A percentile compares a stretch with the other conserved stretches of the same genome.
Evolutionary conservation across 2,797 vertebrate genomes (phyloP).

Genomic region (Myotis vivesi): DNA sequence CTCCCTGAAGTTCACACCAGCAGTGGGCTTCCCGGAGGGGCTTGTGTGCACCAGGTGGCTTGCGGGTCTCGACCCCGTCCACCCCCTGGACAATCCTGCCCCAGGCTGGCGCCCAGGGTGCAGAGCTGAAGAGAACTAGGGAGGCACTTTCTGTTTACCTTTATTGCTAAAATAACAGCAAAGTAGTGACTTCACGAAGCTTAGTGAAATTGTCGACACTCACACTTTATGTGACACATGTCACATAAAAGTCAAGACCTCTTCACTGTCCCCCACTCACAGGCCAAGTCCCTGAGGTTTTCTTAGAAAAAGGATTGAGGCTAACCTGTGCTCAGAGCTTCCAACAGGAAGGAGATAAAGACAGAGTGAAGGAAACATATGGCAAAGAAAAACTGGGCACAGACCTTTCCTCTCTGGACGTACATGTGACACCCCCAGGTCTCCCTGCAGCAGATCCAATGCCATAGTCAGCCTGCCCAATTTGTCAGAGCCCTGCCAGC

Average conservation of each 20-base stretch:
- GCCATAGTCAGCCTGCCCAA: background rate
- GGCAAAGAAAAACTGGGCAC: background rate
- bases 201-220: constrained; percentile 86
- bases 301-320: background rate
- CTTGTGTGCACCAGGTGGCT: constrained; percentile 63
- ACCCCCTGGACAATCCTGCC: constrained; percentile 87
- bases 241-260: background rate
- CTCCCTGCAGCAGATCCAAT: too few species aligned
- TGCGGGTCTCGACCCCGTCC: constrained; percentile 70
- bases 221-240: background rate
- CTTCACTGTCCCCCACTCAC: background rate
- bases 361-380: background rate
- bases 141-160: constrained; percentile 92
- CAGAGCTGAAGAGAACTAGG: constrained; percentile 84
- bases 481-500: background rate
- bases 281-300: background rate
- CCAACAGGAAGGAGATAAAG: background rate
- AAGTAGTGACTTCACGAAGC: constrained; percentile 87
- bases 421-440: background rate
- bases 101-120: constrained; percentile 84
- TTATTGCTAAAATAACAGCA: constrained; percentile 92
- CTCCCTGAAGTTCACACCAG: constrained; percentile 85
- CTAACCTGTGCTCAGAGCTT: background rate
- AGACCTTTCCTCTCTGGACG: background rate
- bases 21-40: background rate